phyloP scores from a whole-genome alignment of 2,113 vertebrate genomes.

The Xiphophorus hellerii region DNA sequence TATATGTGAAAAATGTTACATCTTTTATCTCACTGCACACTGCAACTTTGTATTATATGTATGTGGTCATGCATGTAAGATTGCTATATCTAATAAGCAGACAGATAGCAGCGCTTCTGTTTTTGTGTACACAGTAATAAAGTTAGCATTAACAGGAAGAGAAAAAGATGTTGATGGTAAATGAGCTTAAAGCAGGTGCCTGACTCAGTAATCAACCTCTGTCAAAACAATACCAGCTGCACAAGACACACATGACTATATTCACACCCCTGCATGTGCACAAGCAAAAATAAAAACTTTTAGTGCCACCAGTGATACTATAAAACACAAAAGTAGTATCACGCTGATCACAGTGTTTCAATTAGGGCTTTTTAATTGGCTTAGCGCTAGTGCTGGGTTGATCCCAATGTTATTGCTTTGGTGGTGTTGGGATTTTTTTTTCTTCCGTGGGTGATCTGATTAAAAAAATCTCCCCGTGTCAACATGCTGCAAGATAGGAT shows the following conservation, averaged over 20 bases:
- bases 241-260: constrained; percentile 20
- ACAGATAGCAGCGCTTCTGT: constrained; percentile 23
- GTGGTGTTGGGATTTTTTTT: constrained; percentile 34
- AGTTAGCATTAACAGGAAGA: constrained; percentile 35
- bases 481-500: constrained; percentile 49
- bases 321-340: constrained; percentile 26
- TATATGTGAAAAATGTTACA: not conserved
- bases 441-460: constrained; percentile 70
- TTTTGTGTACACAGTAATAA: constrained; percentile 35
- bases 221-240: constrained; percentile 66
- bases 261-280: constrained; percentile 9
- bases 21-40: not conserved
- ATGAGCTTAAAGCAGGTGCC: constrained; percentile 49
- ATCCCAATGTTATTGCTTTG: constrained; percentile 48
- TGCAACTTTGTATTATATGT: not conserved
- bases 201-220: constrained; percentile 27
- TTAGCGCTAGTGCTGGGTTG: constrained; percentile 52
- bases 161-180: constrained; percentile 39
- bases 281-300: constrained; percentile 7
- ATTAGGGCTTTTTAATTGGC: constrained; percentile 60
- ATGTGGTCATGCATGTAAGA: not conserved
- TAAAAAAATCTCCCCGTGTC: constrained; percentile 53
- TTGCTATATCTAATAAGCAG: constrained; percentile 22
- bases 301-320: constrained; percentile 13
- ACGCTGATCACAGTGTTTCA: constrained; percentile 14